Evolutionary conservation across 2,888 invertebrate species (phyloP).

Genomic region (Clostera curtula): DNA sequence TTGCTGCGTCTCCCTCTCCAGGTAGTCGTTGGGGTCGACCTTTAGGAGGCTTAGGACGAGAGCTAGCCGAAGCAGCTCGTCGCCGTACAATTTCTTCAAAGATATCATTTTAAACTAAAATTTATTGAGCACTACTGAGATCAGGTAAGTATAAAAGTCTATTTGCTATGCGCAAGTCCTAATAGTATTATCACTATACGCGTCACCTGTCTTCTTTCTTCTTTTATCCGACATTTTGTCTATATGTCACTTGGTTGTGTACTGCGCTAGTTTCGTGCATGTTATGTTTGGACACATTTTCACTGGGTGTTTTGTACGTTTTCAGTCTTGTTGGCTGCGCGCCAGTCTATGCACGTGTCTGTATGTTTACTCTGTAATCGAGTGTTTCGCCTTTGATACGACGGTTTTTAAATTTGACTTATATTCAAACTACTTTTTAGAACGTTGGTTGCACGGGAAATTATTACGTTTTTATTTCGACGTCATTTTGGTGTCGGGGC

Average conservation of each 20-base stretch:
- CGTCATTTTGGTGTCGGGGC: too few relatives aligned
- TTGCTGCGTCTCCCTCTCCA: constrained; percentile 72
- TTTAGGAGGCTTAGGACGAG: constrained; percentile 86
- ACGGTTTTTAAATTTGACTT: too few relatives aligned
- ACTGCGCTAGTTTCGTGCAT: constrained; percentile 3
- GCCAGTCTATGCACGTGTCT: constrained; percentile 12
- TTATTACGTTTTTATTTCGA: too few relatives aligned
- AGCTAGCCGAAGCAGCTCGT: constrained; percentile 87
- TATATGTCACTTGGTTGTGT: constrained; percentile 37
- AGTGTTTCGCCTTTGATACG: constrained; percentile 1
- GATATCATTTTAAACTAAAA: constrained; percentile 77
- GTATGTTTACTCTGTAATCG: constrained; percentile 13
- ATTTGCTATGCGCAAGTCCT: constrained; percentile 18
- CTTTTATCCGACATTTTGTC: constrained; percentile 64
- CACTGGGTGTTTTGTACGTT: constrained; percentile 9
- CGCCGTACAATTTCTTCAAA: constrained; percentile 86
- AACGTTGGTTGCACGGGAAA: too few relatives aligned
- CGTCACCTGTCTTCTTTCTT: constrained; percentile 45
- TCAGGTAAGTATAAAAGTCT: constrained; percentile 10
- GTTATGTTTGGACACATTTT: constrained; percentile 12
- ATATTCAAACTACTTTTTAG: too few relatives aligned
- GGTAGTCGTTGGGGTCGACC: constrained; percentile 82
- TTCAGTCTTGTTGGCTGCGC: constrained; percentile 11
- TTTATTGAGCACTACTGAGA: constrained; percentile 26
- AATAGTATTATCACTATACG: constrained; percentile 13